Base-by-base conservation (phyloP, 2,797 vertebrate genomes). In the Melanogrammus aeglefinus region DNA sequence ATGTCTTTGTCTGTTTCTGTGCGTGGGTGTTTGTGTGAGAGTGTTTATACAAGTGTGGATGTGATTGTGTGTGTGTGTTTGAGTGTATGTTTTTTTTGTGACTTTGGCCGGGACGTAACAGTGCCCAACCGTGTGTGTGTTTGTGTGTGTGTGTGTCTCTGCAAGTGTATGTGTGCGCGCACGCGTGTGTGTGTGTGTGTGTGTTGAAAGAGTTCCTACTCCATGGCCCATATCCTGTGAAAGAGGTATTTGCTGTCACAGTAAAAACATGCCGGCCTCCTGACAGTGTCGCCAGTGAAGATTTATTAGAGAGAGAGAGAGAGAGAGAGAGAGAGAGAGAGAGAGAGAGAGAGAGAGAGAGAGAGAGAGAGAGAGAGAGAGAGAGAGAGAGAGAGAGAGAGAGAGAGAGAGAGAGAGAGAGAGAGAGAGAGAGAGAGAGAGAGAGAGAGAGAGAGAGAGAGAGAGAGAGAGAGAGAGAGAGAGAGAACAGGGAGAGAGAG, bases 201-300 rank as follows among this genome's bases (percentile, higher is more conserved):
- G 72, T 29, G 31, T 44, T 76, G 72, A 80, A 44, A 74, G 76
- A 44, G 74, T 75, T 70, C 75, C 80, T 73, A 2, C 33, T 87
- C 73, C 84, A 83, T 7, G 18, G 81, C 76, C 83, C 86, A 76
- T 82, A 84, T 90, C 84, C 80, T 86, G 82, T 83, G 66, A 85
- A 86, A 77, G 82, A 89, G 82, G 83, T 86, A 82, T 91, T 90
- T 91, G 84, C 79, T 83, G 82, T 89, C 82, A 79, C 78, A 75
- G 77, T 82, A 90, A 90, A 91, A 90, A 89, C 78, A 87, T 78
- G 79, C 41, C 14, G 76, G 75, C 77, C 41, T 85, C 78, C 80
- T 88, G 84, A 88, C 85, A 81, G 81, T 82, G 85, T 90, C 76
- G 72, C 84, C 85, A 78, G 35, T 41, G 44, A 89, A 89, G 85